Conservation (phyloP, 2,797 vertebrate species). For the Steatocranus sp. region DNA sequence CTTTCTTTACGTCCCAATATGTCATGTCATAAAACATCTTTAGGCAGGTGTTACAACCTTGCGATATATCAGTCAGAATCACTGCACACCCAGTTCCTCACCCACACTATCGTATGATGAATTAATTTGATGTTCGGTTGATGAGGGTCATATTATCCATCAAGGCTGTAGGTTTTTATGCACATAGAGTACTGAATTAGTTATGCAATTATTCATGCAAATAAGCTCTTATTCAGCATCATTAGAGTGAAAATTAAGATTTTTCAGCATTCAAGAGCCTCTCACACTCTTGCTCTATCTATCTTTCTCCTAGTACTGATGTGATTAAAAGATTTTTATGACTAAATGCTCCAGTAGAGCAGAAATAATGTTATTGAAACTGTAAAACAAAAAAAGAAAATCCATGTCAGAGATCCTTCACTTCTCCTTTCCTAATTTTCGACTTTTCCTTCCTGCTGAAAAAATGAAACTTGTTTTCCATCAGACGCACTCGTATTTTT, state of each 20-base stretch:
- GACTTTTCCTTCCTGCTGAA: not conserved
- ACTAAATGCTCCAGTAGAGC: conserved; percentile 27
- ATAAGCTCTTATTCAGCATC: conserved; percentile 41
- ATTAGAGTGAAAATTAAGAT: conserved; percentile 39
- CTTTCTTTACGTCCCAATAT: not conserved
- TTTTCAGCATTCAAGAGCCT: conserved; percentile 17
- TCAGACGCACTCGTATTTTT: not conserved
- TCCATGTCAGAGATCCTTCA: conserved; percentile 23
- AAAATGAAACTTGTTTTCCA: not conserved
- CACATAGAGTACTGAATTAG: conserved; percentile 36
- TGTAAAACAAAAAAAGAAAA: conserved; percentile 26
- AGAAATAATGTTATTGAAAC: conserved; percentile 47
- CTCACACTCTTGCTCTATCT: not conserved
- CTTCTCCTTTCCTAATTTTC: conserved; percentile 1
- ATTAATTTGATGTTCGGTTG: conserved; percentile 22
- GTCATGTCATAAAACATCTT: not conserved
- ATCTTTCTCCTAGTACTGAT: not conserved
- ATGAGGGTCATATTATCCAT: conserved; percentile 40
- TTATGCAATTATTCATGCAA: conserved; percentile 58
- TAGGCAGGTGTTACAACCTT: not conserved
- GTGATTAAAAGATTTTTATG: conserved; percentile 52
- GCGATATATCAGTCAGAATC: not conserved
- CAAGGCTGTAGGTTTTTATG: not conserved
- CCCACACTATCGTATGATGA: not conserved
- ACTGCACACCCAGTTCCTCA: not conserved